Evolutionary conservation across 53 echinoderm and acorn worm species (phyloP), one percentile per base, ranked within the genome.

Genomic region (Henricia sp.): DNA sequence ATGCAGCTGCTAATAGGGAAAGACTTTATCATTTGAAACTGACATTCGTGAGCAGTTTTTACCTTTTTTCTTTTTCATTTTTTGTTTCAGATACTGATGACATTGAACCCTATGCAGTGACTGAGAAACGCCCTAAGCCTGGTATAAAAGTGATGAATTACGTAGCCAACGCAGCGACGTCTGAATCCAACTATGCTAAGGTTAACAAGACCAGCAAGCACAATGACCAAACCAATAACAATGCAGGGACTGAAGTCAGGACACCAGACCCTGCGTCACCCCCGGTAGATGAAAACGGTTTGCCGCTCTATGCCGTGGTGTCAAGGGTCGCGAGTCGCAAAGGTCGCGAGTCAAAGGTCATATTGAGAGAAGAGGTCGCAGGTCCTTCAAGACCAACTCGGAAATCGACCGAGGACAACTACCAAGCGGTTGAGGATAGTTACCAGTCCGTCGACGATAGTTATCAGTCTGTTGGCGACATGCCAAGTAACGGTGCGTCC

Each of bases 81-180:
- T 6, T 9, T 44, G 13, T 44, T 60, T 21, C 42, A 84, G 84
- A 84, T 0, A 50, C 69, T 26, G 88, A 88, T 0, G 87, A 93
- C 66, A 89, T 89, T 32, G 86, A 93, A 63, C 93, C 93, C 56
- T 93, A 93, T 48, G 93, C 93, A 2, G 89, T 93, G 13, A 84
- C 89, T 0, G 70, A 84, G 48, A 67, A 84, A 38, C 76, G 77
- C 37, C 51, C 77, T 27, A 44, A 6, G 40, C 58, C 60, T 1
- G 42, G 8, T 12, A n/a, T n/a, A n/a, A 29, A 77, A 0, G 26
- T 38, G 3, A 58, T 32, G 6, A 17, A 28, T 0, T 41, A 4
- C 16, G 13, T 24, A 1, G 68, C 46, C 13, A 40, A 16, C 14
- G 68, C 67, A 17, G 70, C 76, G 6, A 80, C 80, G 14, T 84